These are phyloP conservation scores for Hucho hucho DNA, from an alignment of 2,113 vertebrate genomes.

Conservation along the genomic window DNA sequence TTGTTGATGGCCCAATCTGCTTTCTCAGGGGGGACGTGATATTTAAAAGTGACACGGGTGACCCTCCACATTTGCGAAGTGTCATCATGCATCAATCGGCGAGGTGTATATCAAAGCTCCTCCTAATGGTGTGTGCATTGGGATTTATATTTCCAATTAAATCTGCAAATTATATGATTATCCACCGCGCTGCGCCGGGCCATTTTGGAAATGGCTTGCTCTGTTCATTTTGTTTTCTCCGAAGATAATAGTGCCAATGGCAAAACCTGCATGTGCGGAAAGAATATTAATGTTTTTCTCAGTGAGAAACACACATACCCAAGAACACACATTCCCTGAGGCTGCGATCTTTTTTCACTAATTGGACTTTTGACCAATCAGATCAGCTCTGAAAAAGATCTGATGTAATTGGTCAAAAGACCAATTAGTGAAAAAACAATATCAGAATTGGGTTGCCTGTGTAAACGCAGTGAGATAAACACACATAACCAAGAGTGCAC, in stretches of 20 bases:
- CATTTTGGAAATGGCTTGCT: constrained; percentile 70
- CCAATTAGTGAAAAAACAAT: too few species aligned
- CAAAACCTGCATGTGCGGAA: constrained; percentile 51
- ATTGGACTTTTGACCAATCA: too few species aligned
- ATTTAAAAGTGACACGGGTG: constrained; percentile 76
- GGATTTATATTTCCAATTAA: constrained; percentile 83
- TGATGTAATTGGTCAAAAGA: too few species aligned
- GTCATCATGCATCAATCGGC: constrained; percentile 74
- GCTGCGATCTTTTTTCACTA: too few species aligned
- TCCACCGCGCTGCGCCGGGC: constrained; percentile 63
- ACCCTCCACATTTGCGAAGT: constrained; percentile 74
- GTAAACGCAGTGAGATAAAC: too few species aligned
- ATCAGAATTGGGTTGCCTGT: too few species aligned
- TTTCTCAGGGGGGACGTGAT: constrained; percentile 68
- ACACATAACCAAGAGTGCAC: too few species aligned
- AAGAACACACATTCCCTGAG: background rate
- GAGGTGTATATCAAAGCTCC: constrained; percentile 71
- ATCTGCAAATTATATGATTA: constrained; percentile 81
- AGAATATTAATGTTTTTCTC: constrained; percentile 66
- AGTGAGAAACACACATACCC: constrained; percentile 8
- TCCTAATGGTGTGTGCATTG: constrained; percentile 70
- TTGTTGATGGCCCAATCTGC: constrained; percentile 66
- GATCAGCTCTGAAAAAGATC: too few species aligned
- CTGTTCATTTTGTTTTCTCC: constrained; percentile 63
- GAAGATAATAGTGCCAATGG: constrained; percentile 70